Conservation (phyloP, 2,113 vertebrate genomes). For the Myotis brandtii region DNA sequence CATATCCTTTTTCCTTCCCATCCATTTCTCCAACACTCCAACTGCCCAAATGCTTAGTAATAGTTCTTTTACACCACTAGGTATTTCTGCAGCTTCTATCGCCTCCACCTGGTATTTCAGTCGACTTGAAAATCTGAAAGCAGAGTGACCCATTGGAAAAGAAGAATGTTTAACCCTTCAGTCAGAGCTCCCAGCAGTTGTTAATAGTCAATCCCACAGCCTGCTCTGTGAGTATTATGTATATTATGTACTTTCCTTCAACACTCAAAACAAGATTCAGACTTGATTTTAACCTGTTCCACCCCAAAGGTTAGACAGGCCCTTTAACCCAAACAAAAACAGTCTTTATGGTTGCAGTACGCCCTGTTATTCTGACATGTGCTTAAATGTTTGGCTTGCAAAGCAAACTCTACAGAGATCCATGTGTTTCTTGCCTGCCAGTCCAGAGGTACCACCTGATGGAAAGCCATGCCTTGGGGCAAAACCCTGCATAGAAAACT, state of each 20-base stretch:
- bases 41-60: not conserved
- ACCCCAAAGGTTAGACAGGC: not conserved
- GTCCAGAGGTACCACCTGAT: not conserved
- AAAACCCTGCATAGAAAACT: not conserved
- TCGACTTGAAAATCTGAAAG: not conserved
- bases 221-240: not conserved
- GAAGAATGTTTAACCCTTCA: not conserved
- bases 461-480: not conserved
- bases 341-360: not conserved
- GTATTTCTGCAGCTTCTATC: not conserved
- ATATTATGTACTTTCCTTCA: not conserved
- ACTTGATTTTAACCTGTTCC: not conserved
- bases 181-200: not conserved
- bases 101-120: not conserved
- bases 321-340: not conserved
- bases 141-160: not conserved
- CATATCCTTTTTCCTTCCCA: not conserved
- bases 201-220: not conserved
- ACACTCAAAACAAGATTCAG: not conserved
- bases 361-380: not conserved
- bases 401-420: not conserved
- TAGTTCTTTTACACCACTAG: not conserved
- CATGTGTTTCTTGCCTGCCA: not conserved
- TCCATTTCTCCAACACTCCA: not conserved
- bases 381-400: not conserved